phyloP scores from a whole-genome alignment of 1,140 invertebrate genomes.

The Procambarus virginalis region DNA sequence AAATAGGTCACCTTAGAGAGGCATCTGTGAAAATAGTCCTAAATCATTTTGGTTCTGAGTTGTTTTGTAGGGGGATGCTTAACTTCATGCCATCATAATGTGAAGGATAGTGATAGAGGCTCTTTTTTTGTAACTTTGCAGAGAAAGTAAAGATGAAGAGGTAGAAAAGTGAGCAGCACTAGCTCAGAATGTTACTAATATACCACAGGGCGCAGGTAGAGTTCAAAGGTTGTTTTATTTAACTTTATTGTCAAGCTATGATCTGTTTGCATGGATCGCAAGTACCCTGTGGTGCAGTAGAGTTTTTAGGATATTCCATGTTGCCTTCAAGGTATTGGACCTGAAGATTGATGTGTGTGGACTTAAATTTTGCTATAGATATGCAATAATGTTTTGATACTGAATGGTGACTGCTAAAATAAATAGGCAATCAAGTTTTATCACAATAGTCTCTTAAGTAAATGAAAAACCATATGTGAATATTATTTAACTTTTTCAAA shows the following conservation, averaged over 20 bases:
- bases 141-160: conserved; percentile 6
- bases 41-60: neutral
- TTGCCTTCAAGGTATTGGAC: conserved; percentile 2
- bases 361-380: neutral
- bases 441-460: neutral
- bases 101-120: neutral
- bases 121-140: neutral
- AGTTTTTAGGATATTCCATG: neutral
- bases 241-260: neutral
- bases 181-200: conserved; percentile 3
- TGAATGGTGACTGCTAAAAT: neutral
- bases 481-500: conserved; percentile 26
- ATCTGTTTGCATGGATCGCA: conserved; percentile 8
- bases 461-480: conserved; percentile 16
- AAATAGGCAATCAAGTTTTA: neutral
- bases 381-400: neutral
- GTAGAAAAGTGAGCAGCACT: conserved; percentile 17
- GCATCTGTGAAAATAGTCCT: neutral
- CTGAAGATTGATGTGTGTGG: neutral
- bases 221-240: neutral
- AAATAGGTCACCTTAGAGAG: neutral
- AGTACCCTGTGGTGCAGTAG: conserved; percentile 2
- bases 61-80: neutral
- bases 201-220: conserved; percentile 13
- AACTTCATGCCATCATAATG: neutral